Percentiles rank a stretch among this genome's conserved stretches.
phyloP scores from a whole-genome alignment of 2,888 invertebrate genomes.

The Cephus pygmeus region DNA sequence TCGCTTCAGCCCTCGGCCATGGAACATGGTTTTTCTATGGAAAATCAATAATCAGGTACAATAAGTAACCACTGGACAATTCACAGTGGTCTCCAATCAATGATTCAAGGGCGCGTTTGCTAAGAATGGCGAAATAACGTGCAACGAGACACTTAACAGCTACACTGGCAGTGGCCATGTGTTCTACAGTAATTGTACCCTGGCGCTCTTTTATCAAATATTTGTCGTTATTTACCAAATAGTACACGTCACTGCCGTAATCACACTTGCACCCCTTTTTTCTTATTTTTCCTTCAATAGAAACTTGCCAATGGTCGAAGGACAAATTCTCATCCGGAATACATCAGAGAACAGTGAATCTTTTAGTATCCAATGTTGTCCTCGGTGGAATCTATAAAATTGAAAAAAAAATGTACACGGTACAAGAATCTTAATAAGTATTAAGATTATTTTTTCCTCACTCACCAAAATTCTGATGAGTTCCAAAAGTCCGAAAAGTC shows the following conservation, averaged over 20 bases:
- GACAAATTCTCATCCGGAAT: background rate
- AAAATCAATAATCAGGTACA: background rate
- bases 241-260: background rate
- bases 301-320: background rate
- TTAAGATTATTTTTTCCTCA: background rate
- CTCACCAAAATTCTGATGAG: constrained; percentile 15
- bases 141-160: constrained; percentile 40
- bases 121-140: constrained; percentile 43
- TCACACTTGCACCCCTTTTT: background rate
- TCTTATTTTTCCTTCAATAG: background rate
- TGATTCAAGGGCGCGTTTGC: constrained; percentile 34
- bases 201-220: constrained; percentile 38
- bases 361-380: background rate
- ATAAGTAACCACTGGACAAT: background rate
- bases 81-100: constrained; percentile 29
- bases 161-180: constrained; percentile 38
- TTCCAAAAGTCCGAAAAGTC: background rate
- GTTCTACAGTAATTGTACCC: constrained; percentile 45
- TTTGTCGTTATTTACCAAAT: background rate
- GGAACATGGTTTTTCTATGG: background rate
- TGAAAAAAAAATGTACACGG: background rate
- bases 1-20: background rate
- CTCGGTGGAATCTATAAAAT: background rate
- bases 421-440: background rate
- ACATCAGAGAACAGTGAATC: background rate